Evolutionary conservation across 2,888 invertebrate species (phyloP), one percentile per base, ranked within the genome.

Genomic region (Pandemis cinnamomeana): DNA sequence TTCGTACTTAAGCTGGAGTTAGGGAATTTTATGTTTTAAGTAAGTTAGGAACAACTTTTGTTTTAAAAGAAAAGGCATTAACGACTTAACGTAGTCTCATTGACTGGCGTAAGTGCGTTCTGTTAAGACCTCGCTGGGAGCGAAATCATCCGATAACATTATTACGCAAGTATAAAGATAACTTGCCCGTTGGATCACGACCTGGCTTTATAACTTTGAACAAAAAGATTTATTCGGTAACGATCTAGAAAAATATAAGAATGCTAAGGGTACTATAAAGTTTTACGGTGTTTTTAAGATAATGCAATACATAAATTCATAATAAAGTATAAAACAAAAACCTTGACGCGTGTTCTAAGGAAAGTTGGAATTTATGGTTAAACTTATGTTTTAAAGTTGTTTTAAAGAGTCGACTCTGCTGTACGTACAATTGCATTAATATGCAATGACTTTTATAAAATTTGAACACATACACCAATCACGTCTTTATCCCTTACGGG

Each of bases 51-150:
- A 41, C 48, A 73, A 73, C 73, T 73, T 73, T 70, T 72, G 58
- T 72, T 64, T 73, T 73, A 70, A 64, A 73, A 73, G 60, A 66
- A 73, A 70, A 73, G 36, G 51, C 58, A 73, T 73, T 73, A 73
- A 66, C 69, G 70, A 60, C 64, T 73, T 60, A 62, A 44, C 51
- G 46, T 69, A 42, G 69, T 69, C 60, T 53, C 27, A 58, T 69
- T 44, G 60, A 41, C 60, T 27, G 64, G 27, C 48, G 44, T 48
- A 73, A 67, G 36, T 67, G 67, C 67, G 36, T 67, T 67, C 48
- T n/a, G 42, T 63, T 64, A 62, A 62, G 42, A 55, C 42, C 13
- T 67, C 53, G 15, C 41, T 53, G 13, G 36, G 27, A 63, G 71
- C 44, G 51, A 48, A 27, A 58, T 27, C 58, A 68, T 68, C 68